phyloP scores from a whole-genome alignment of 2,888 invertebrate genomes.

The Nemurella pictetii region DNA sequence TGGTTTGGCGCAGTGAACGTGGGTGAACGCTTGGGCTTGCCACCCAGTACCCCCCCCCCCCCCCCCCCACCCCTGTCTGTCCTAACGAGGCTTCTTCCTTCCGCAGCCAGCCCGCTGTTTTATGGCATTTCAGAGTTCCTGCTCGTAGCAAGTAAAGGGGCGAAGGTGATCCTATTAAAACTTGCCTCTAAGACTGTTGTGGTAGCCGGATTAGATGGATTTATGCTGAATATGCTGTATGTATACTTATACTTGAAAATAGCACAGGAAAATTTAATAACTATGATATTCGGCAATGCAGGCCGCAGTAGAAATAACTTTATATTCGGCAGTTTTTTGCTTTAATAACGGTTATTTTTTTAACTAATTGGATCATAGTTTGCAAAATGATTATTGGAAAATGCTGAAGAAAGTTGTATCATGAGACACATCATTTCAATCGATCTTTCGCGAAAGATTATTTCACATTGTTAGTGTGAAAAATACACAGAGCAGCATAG shows the following conservation, averaged over 20 bases:
- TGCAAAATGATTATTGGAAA: too few species aligned
- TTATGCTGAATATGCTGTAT: neutral
- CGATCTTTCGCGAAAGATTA: too few species aligned
- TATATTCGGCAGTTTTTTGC: too few species aligned
- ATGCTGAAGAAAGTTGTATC: too few species aligned
- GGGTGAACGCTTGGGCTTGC: neutral
- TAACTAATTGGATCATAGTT: too few species aligned
- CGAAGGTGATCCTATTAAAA: constrained; percentile 29
- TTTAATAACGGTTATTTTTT: too few species aligned
- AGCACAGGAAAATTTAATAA: too few species aligned
- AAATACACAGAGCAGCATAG: too few species aligned
- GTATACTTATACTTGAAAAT: neutral
- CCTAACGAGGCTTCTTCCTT: neutral
- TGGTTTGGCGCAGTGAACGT: neutral
- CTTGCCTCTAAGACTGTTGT: constrained; percentile 20
- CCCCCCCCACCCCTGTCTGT: neutral
- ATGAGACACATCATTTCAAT: too few species aligned
- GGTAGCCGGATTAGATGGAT: constrained; percentile 21
- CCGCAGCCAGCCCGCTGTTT: neutral
- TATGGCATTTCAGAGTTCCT: neutral
- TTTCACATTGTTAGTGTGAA: too few species aligned
- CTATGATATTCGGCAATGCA: too few species aligned
- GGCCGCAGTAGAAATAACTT: too few species aligned
- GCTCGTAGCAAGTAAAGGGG: constrained; percentile 13
- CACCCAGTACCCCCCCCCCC: neutral